Percentiles rank a stretch among this genome's conserved stretches.
These are phyloP conservation scores for Dorcus hopei DNA, from an alignment of 2,888 invertebrate genomes.

Conservation along the genomic window DNA sequence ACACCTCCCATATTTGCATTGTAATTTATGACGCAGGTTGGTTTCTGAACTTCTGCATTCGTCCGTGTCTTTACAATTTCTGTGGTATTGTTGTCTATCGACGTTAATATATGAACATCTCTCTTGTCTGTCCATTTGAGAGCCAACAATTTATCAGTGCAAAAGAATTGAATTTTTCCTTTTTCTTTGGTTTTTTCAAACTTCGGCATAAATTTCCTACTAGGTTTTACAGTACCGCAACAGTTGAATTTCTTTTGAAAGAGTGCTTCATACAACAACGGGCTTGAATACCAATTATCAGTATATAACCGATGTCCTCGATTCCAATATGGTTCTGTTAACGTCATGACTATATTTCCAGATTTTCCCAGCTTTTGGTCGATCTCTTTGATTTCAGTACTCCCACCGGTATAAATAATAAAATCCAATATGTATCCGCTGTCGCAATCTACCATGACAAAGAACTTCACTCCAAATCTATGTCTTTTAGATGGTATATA, in stretches of 20 bases:
- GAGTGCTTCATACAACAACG: conserved; percentile 9
- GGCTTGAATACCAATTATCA: conserved; percentile 34
- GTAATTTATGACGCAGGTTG: too few species aligned
- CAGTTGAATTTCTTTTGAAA: conserved; percentile 21
- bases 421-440: conserved; percentile 28
- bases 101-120: conserved; percentile 20
- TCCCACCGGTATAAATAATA: conserved; percentile 26
- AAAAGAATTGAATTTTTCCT: not conserved
- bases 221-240: conserved; percentile 29
- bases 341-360: too few species aligned
- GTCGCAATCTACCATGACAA: conserved; percentile 29
- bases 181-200: conserved; percentile 11
- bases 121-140: conserved; percentile 37
- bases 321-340: too few species aligned
- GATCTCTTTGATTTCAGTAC: not conserved
- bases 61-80: too few species aligned
- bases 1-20: too few species aligned
- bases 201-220: conserved; percentile 28
- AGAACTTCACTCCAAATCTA: conserved; percentile 26
- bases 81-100: too few species aligned
- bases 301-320: conserved; percentile 18
- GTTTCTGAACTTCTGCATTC: too few species aligned
- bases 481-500: conserved; percentile 22
- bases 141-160: conserved; percentile 22
- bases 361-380: too few species aligned